phyloP scores from a whole-genome alignment of 2,888 invertebrate species.

The Cantharis flavilabris region DNA sequence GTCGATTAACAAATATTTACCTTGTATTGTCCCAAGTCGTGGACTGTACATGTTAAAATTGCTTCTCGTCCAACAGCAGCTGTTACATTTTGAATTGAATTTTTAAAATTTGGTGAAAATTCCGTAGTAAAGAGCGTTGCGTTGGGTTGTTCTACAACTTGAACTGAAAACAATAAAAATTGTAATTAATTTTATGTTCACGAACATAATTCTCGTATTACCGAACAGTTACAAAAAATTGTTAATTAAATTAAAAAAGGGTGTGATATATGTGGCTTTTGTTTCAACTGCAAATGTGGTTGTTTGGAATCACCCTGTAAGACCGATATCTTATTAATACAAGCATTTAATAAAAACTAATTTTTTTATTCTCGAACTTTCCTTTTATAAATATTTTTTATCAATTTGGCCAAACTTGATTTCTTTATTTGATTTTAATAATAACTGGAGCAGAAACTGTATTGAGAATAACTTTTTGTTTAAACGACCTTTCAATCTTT shows the following conservation, averaged over 20 bases:
- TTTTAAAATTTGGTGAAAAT: slow-evolving; percentile 17
- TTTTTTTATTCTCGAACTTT: neutral
- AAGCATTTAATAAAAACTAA: neutral
- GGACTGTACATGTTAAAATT: slow-evolving; percentile 23
- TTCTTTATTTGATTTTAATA: neutral
- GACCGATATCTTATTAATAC: neutral
- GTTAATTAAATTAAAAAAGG: neutral
- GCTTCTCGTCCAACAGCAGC: slow-evolving; percentile 28
- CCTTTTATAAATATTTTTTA: neutral
- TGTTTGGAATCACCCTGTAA: neutral
- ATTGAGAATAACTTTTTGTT: neutral
- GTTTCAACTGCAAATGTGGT: neutral
- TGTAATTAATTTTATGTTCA: neutral
- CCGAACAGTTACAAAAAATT: neutral
- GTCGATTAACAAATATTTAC: slow-evolving; percentile 9
- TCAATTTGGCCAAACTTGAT: neutral
- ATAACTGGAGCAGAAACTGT: neutral
- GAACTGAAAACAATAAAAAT: neutral
- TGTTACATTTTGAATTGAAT: slow-evolving; percentile 24
- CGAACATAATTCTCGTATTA: neutral
- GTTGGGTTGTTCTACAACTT: neutral
- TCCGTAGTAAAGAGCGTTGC: slow-evolving; percentile 2
- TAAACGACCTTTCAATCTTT: neutral
- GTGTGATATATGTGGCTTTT: neutral
- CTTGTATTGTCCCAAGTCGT: slow-evolving; percentile 27